phyloP scores from a whole-genome alignment of 2,888 invertebrate species.

The Melolontha melolontha region DNA sequence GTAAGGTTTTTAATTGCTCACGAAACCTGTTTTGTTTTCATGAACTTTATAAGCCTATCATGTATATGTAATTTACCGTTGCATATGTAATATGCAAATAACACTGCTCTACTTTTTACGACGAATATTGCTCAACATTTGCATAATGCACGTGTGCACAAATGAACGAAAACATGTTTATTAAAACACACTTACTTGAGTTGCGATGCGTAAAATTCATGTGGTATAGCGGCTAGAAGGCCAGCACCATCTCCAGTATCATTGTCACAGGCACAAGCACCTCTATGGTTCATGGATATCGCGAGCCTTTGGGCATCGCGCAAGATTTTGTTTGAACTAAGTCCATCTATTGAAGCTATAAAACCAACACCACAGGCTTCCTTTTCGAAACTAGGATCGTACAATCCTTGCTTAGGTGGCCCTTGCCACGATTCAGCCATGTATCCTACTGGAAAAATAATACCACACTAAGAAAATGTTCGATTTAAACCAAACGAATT shows the following conservation, averaged over 20 bases:
- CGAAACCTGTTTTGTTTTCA: conserved; percentile 8
- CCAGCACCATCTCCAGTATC: conserved; percentile 99
- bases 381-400: conserved; percentile 95
- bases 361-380: conserved; percentile 99
- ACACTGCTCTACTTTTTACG: too few relatives aligned
- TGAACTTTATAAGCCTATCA: not conserved
- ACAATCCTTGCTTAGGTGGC: conserved; percentile 91
- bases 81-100: too few relatives aligned
- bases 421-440: conserved; percentile 76
- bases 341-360: conserved; percentile 97
- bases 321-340: conserved; percentile 94
- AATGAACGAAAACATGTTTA: conserved; percentile 1
- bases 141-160: conserved; percentile 3
- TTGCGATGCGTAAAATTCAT: conserved; percentile 84
- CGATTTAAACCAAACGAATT: not conserved
- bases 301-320: conserved; percentile 95
- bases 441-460: conserved; percentile 31
- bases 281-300: conserved; percentile 98
- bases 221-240: conserved; percentile 95
- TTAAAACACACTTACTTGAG: conserved; percentile 46
- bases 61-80: not conserved
- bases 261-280: conserved; percentile 99
- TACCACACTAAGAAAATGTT: conserved; percentile 8
- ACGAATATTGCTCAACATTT: conserved; percentile 7
- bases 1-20: too few relatives aligned